Base-by-base conservation (phyloP, 2,888 invertebrate species). In the Cataglyphis livida region DNA sequence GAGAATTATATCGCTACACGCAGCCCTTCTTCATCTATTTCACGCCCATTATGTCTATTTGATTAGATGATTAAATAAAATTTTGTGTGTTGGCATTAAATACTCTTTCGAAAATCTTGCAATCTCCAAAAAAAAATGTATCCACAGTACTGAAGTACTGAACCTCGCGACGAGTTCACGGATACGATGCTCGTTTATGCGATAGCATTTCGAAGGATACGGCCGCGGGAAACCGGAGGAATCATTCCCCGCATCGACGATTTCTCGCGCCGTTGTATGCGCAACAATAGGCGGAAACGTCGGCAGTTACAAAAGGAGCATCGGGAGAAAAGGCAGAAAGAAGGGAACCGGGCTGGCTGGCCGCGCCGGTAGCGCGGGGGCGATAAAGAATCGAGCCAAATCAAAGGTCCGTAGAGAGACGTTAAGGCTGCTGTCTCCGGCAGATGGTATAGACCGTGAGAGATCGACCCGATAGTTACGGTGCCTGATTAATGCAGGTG, bases 251-350 rank as follows among this genome's bases (percentile, higher is more conserved):
- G 84, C 76, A 78, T 87, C 85, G 88, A 66, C 83, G 88, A 89
- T 86, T 89, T 59, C 87, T 74, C 64, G 51, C 70, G 75, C 84
- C 38, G 83, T 84, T 79, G 81, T 84, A 85, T 54, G 81, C 84
- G 86, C 76, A 90, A 90, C 90, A 90, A 90, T 90, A 90, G 90
- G 85, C 90, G 90, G 90, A 90, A 90, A 87, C 86, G 86, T 85
- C 84, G 84, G 75, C 68, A 79, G 87, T 87, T 84, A 88, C 86
- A 89, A 90, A 90, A 90, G 88, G 90, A 90, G 87, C 87, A 88
- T 84, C 85, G 85, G 81, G 74, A 73, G 61, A 70, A 82, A 75
- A 65, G 61, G 65, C 48, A 76, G 57, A 70, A 54, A 81, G 84
- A 86, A 78, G 74, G 84, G 84, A 86, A 85, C 81, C 61, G 32